Evolutionary conservation across 2,113 vertebrate genomes (phyloP), one percentile per base, ranked within the genome.

Genomic region (Dunckerocampus dactyliophorus): DNA sequence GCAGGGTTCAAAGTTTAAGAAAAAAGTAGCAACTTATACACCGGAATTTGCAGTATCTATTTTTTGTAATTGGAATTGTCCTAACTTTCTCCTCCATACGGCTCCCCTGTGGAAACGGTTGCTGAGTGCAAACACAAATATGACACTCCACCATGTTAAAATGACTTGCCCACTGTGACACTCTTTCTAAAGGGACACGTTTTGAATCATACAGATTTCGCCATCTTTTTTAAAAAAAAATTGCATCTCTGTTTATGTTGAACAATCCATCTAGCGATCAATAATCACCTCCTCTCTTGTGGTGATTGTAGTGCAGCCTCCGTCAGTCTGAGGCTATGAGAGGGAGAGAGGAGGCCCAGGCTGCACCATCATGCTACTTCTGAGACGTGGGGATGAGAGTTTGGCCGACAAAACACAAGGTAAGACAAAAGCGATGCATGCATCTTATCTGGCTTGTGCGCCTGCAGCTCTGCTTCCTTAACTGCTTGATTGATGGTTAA

Each of bases 271-370:
- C 24, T 28, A 28, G 24, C 24, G 24, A 28, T 28, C 24, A 28
- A 28, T 28, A 28, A 28, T 28, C 24, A 34, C 7, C 31, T 34
- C 31, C 31, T 34, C n/a, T 67, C 47, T 20, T 39, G 4, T 56
- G 60, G 59, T 16, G 17, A 13, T 39, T 69, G n/a, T 51, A 87
- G 88, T 83, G 81, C 47, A 70, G 80, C 79, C 80, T 88, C 81
- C 81, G 80, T 88, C 83, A 82, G 87, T 87, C 87, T 73, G 86
- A 88, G 91, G 91, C 89, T 90, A 92, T 92, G 91, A 91, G 81
- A 90, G 89, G 87, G 79, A 82, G 88, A 89, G 89, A 81, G 80
- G 81, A 84, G 79, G 72, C 79, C 82, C 88, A 88, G 88, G 81
- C 82, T 59, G 77, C 82, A 87, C 85, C 88, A 92, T 85, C 90